phyloP scores from a whole-genome alignment of 2,113 vertebrate species.

The Pterophyllum scalare region DNA sequence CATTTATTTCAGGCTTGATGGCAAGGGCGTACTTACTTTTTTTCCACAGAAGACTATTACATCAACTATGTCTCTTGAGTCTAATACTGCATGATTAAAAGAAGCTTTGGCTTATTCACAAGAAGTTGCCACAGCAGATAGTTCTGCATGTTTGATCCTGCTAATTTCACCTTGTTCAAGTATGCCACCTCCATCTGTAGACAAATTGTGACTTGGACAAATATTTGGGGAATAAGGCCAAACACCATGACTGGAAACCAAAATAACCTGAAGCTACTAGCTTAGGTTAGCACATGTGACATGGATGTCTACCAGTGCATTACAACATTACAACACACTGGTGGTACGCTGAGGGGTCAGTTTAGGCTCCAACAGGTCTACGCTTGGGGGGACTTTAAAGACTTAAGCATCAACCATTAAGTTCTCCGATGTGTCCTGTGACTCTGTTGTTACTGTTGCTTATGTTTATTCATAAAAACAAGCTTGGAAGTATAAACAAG shows the following conservation, averaged over 20 bases:
- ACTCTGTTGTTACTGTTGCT: too few species aligned
- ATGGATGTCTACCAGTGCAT: background rate
- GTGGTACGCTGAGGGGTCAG: too few species aligned
- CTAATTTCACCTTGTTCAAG: background rate
- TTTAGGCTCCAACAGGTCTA: too few species aligned
- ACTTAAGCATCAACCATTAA: too few species aligned
- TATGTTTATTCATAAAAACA: too few species aligned
- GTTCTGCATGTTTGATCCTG: background rate
- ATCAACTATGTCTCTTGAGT: too few species aligned
- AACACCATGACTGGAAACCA: background rate
- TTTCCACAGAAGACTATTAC: too few species aligned
- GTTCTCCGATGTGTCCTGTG: too few species aligned
- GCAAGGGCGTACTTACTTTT: background rate
- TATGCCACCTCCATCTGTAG: background rate
- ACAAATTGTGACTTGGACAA: background rate
- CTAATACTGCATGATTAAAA: background rate
- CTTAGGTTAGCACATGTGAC: background rate
- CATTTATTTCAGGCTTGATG: background rate
- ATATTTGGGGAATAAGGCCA: background rate
- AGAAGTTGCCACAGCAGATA: background rate
- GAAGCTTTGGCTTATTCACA: background rate
- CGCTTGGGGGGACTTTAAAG: too few species aligned
- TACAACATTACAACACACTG: background rate
- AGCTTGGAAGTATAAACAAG: too few species aligned
- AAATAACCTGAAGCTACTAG: background rate